Conservation (phyloP, 2,888 invertebrate genomes). For the Vesta saturnalis region DNA sequence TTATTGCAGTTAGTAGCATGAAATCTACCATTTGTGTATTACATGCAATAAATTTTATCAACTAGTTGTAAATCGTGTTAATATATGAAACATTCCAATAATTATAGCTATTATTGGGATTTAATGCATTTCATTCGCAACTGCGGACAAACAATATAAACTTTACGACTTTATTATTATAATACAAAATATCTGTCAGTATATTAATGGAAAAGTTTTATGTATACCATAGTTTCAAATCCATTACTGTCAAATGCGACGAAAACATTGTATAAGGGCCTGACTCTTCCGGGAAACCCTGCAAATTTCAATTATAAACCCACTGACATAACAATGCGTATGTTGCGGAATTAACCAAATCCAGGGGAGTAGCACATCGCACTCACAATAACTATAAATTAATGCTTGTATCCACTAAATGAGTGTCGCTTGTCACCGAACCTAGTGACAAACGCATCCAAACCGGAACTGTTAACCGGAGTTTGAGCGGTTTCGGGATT, state of each 20-base stretch:
- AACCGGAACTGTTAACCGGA: conserved; percentile 54
- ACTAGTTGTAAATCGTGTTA: too few relatives aligned
- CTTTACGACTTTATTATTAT: neutral
- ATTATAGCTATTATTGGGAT: too few relatives aligned
- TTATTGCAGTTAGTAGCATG: too few relatives aligned
- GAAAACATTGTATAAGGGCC: conserved; percentile 10
- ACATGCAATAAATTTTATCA: too few relatives aligned
- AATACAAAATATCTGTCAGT: neutral
- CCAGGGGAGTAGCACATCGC: conserved; percentile 27
- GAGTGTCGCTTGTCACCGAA: conserved; percentile 30
- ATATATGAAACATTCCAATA: too few relatives aligned
- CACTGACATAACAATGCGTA: conserved; percentile 20
- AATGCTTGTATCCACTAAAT: conserved; percentile 32
- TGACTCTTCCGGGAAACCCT: conserved; percentile 9
- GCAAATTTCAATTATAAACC: conserved; percentile 31
- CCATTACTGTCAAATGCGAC: conserved; percentile 9
- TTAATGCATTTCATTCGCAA: too few relatives aligned
- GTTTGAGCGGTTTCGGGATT: conserved; percentile 54
- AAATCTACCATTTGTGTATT: too few relatives aligned
- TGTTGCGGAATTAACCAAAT: conserved; percentile 26
- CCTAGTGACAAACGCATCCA: conserved; percentile 55
- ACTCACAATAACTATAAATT: conserved; percentile 37
- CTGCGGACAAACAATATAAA: too few relatives aligned
- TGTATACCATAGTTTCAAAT: neutral
- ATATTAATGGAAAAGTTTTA: conserved; percentile 8